Evolutionary conservation across 2,888 invertebrate genomes (phyloP), one percentile per base, ranked within the genome.

Genomic region (Adelphocoris suturalis): DNA sequence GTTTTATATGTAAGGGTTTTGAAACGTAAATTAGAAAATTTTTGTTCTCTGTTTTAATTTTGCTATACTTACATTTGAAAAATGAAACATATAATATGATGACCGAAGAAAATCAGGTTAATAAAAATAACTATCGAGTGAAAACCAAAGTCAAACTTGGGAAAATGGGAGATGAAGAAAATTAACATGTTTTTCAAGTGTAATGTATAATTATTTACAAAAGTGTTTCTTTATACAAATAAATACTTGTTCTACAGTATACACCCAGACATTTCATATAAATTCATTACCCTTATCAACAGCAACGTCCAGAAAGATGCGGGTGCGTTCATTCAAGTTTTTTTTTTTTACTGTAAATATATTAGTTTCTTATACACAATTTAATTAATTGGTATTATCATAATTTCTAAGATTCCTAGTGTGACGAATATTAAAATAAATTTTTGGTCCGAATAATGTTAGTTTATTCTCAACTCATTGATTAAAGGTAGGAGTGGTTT

Each of bases 391-490:
- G 46, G 37, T 78, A n/a, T 78, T 78, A 78, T 46, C 5, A 37
- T n/a, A 37, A 78, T 4, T 37, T 37, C 7, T 37, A 7, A n/a
- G 37, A 46, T 78, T 28, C n/a, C n/a, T n/a, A n/a, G 37, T 37
- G 19, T 46, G 46, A 46, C 19, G 9, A 37, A 23, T 82, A 82
- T 52, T 52, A 82, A 82, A 82, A 52, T 82, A 82, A 52, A 81
- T 5, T 27, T 47, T 82, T 82, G 85, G 85, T 85, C 85, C 85
- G 61, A 85, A 28, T 78, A 78, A 46, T 78, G 19, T 76, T 27
- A 75, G 12, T 75, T 46, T 78, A 46, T 37, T 9, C 23, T 78
- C 78, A 48, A n/a, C 5, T 52, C 23, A 19, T 82, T 1, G 5
- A 12, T 37, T 68, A 23, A 68, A 7, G 5, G 86, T 86, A 48